A percentile compares a stretch with the other conserved stretches of the same genome.
These are phyloP conservation scores for Ophion ellenae DNA, from an alignment of 2,888 invertebrate species.

Conservation along the genomic window DNA sequence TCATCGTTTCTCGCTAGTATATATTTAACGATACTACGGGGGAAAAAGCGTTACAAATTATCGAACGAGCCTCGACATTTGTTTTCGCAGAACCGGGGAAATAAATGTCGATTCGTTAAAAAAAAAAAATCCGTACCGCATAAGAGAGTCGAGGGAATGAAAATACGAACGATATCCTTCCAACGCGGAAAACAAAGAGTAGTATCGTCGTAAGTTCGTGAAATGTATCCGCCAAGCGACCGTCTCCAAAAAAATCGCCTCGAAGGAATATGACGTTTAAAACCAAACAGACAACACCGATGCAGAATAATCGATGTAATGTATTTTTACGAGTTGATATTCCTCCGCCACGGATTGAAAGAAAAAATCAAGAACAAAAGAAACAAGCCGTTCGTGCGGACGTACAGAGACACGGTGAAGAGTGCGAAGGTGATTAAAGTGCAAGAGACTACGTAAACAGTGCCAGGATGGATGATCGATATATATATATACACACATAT, in stretches of 20 bases:
- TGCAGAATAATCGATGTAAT: constrained; percentile 65
- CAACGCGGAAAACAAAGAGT: constrained; percentile 10
- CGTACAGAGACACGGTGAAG: constrained; percentile 34
- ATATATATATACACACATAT: neutral
- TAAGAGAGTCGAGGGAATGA: constrained; percentile 13
- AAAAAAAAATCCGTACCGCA: constrained; percentile 41
- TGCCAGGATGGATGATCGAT: constrained; percentile 52
- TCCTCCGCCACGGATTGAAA: constrained; percentile 50
- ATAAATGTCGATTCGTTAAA: neutral
- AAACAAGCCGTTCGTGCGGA: constrained; percentile 37
- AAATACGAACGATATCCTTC: constrained; percentile 39
- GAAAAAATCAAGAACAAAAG: constrained; percentile 21
- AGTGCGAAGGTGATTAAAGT: constrained; percentile 60
- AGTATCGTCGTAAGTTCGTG: constrained; percentile 52
- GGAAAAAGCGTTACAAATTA: constrained; percentile 28
- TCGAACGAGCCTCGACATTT: neutral
- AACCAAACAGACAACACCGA: constrained; percentile 37
- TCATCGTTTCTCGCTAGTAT: constrained; percentile 59
- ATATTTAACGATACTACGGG: constrained; percentile 69
- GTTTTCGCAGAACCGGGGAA: constrained; percentile 1
- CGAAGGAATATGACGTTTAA: constrained; percentile 5
- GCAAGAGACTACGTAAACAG: constrained; percentile 50
- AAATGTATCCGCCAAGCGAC: constrained; percentile 53
- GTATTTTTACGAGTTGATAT: constrained; percentile 75
- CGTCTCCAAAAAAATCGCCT: constrained; percentile 1